A percentile compares a stretch with the other conserved stretches of the same genome.
phyloP scores from a whole-genome alignment of 2,888 invertebrate species.

The Oscheius onirici region DNA sequence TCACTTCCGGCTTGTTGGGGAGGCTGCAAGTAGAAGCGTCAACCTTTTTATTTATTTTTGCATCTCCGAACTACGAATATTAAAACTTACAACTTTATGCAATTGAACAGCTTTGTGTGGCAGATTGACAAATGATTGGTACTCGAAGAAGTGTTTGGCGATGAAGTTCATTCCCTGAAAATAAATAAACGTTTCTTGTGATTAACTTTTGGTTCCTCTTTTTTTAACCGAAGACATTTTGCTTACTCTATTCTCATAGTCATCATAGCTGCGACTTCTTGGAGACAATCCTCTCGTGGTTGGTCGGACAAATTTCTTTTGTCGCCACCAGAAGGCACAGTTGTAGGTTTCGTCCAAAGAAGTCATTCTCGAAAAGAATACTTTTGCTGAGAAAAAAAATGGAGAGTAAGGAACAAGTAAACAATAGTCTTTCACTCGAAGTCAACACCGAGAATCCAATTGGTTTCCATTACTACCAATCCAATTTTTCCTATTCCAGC shows the following conservation, averaged over 20 bases:
- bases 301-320: conserved; percentile 46
- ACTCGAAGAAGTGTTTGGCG: conserved; percentile 71
- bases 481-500: too few relatives aligned
- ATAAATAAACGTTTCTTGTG: not conserved
- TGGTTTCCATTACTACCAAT: not conserved
- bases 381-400: not conserved
- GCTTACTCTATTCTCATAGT: conserved; percentile 19
- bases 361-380: conserved; percentile 7
- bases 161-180: conserved; percentile 70
- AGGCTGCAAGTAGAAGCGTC: conserved; percentile 50
- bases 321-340: conserved; percentile 58
- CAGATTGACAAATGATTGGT: conserved; percentile 70
- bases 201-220: not conserved
- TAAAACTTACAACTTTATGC: conserved; percentile 65
- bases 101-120: conserved; percentile 71
- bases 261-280: conserved; percentile 43
- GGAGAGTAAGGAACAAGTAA: not conserved
- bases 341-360: conserved; percentile 29
- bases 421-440: not conserved
- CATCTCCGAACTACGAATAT: not conserved
- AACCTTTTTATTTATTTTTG: not conserved
- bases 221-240: not conserved
- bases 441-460: not conserved
- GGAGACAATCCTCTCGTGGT: conserved; percentile 39
- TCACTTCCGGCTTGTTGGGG: conserved; percentile 68